A percentile compares a stretch with the other conserved stretches of the same genome.
Evolutionary conservation across 2,888 invertebrate species (phyloP).

Genomic region (Drosophila prolongata): DNA sequence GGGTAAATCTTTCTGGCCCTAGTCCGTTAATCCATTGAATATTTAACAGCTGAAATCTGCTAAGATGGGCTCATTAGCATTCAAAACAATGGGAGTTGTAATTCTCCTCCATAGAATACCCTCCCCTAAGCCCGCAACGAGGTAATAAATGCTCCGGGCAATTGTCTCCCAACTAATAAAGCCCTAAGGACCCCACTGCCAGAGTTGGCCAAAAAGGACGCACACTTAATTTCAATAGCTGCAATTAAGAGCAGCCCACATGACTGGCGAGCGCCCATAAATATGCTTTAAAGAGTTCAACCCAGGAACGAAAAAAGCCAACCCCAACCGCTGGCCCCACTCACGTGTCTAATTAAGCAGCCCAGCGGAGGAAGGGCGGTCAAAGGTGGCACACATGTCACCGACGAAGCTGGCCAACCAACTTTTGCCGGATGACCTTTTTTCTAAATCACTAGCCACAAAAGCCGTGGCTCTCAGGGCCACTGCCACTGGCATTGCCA

Average conservation of each 20-base stretch:
- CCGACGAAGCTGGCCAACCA: slow-evolving; percentile 58
- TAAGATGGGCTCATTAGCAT: slow-evolving; percentile 30
- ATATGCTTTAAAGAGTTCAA: slow-evolving; percentile 74
- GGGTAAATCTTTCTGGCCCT: not conserved
- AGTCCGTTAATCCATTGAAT: slow-evolving; percentile 29
- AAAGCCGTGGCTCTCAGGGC: slow-evolving; percentile 56
- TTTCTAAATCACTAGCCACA: slow-evolving; percentile 75
- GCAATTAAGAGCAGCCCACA: slow-evolving; percentile 72
- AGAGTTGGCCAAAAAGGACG: slow-evolving; percentile 55
- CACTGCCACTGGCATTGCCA: slow-evolving; percentile 30
- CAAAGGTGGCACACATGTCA: slow-evolving; percentile 39
- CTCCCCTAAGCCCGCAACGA: slow-evolving; percentile 42
- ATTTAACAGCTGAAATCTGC: slow-evolving; percentile 27
- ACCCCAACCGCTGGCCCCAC: slow-evolving; percentile 51
- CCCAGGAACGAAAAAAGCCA: slow-evolving; percentile 41
- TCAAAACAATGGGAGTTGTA: slow-evolving; percentile 38
- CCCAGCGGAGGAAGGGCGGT: not conserved
- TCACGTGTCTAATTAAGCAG: slow-evolving; percentile 77
- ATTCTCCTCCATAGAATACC: not conserved
- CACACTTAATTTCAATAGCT: slow-evolving; percentile 78
- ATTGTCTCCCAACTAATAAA: slow-evolving; percentile 60
- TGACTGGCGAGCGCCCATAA: slow-evolving; percentile 46
- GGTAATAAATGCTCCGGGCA: slow-evolving; percentile 54
- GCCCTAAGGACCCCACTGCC: slow-evolving; percentile 39
- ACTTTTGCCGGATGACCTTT: slow-evolving; percentile 70